Evolutionary conservation across 1,140 invertebrate genomes (phyloP).

Genomic region (Coptotermes formosanus): DNA sequence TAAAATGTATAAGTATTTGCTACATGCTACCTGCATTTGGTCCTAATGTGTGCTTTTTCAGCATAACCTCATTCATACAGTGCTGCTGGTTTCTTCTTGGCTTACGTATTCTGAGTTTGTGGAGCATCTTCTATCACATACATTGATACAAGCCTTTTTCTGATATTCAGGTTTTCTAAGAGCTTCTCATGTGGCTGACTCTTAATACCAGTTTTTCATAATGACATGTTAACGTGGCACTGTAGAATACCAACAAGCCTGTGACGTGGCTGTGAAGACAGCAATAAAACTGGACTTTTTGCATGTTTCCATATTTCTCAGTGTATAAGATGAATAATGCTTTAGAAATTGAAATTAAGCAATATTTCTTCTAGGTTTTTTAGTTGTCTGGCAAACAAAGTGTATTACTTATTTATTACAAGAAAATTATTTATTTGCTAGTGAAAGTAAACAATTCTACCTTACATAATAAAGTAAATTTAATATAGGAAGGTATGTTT

Average conservation of each 20-base stretch:
- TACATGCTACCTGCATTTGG: constrained; percentile 28
- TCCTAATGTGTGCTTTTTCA: constrained; percentile 1
- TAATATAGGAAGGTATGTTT: too few species aligned
- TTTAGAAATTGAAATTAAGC: too few species aligned
- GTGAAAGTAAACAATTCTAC: too few species aligned
- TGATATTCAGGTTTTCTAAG: neutral
- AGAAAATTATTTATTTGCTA: too few species aligned
- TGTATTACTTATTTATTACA: too few species aligned
- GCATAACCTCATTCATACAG: neutral
- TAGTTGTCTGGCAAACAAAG: too few species aligned
- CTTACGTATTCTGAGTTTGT: neutral
- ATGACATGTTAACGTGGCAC: too few species aligned
- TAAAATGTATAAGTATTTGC: neutral
- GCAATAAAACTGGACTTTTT: neutral
- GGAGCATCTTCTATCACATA: neutral
- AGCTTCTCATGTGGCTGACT: too few species aligned
- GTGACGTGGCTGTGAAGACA: neutral
- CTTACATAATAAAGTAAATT: too few species aligned
- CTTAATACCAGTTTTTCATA: too few species aligned
- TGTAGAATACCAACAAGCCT: neutral
- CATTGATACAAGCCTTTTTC: neutral
- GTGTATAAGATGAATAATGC: too few species aligned
- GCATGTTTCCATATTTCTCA: neutral
- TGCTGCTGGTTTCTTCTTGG: neutral
- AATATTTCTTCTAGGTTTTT: too few species aligned